Percentiles rank a stretch among this genome's conserved stretches.
These are phyloP conservation scores for Carduelis carduelis DNA, from an alignment of 2,797 vertebrate species.

Conservation along the genomic window DNA sequence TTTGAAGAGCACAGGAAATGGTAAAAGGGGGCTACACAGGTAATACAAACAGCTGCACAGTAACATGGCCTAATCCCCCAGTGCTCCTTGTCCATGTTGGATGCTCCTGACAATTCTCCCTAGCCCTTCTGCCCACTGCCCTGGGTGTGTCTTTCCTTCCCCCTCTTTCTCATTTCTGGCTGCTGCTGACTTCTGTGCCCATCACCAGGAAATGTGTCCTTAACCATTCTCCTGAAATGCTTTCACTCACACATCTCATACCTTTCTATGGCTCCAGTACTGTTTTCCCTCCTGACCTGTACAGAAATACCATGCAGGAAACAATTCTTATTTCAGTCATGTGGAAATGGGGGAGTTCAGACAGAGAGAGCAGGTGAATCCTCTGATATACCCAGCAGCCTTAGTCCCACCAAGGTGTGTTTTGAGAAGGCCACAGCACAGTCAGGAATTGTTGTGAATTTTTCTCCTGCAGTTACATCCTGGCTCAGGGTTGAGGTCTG, in stretches of 20 bases:
- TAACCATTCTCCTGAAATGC: not conserved
- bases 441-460: not conserved
- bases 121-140: not conserved
- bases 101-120: not conserved
- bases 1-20: not conserved
- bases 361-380: not conserved
- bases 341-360: not conserved
- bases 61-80: not conserved
- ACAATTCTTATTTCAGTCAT: not conserved
- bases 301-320: not conserved
- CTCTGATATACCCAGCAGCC: not conserved
- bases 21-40: not conserved
- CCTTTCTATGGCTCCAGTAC: not conserved
- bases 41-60: not conserved
- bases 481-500: not conserved
- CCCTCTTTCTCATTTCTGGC: not conserved
- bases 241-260: not conserved
- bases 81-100: not conserved
- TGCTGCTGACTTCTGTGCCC: not conserved
- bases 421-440: not conserved
- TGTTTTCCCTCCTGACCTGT: not conserved
- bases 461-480: not conserved
- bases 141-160: not conserved
- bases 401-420: not conserved
- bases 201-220: not conserved